Percentiles rank a stretch among this genome's conserved stretches.
Evolutionary conservation across 35 echinoderm and acorn worm genomes (phyloP).

Genomic region (Ophioderma brevispina): DNA sequence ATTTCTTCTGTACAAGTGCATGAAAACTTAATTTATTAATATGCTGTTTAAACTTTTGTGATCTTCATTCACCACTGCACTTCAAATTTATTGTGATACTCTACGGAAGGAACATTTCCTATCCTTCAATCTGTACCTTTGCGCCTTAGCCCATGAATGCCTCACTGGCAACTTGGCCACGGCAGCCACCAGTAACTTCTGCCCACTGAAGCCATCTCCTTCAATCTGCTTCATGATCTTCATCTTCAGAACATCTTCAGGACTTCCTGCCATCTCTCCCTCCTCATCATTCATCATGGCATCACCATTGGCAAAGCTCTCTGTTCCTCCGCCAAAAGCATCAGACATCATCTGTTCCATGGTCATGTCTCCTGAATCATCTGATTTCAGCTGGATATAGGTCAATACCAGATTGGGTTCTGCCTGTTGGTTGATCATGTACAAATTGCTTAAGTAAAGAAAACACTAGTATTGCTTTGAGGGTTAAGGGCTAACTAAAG

Average conservation of each 20-base stretch:
- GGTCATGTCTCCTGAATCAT: constrained; percentile 9
- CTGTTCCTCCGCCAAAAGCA: constrained; percentile 11
- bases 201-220: constrained; percentile 65
- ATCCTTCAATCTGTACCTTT: constrained; percentile 94
- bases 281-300: neutral
- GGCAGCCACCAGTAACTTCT: constrained; percentile 62
- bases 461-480: too few relatives aligned
- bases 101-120: too few relatives aligned
- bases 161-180: constrained; percentile 62
- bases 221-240: constrained; percentile 21
- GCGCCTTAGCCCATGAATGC: constrained; percentile 88
- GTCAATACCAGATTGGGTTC: constrained; percentile 73
- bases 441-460: too few relatives aligned
- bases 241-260: neutral
- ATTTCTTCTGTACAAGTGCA: too few relatives aligned
- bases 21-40: too few relatives aligned
- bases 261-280: neutral
- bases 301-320: neutral
- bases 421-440: too few relatives aligned
- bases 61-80: too few relatives aligned
- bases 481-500: too few relatives aligned
- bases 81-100: too few relatives aligned
- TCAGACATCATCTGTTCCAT: constrained; percentile 59
- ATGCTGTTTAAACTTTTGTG: too few relatives aligned
- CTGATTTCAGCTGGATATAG: constrained; percentile 52